Conservation (phyloP, 1,140 invertebrate genomes). For the Drosophila ambigua region DNA sequence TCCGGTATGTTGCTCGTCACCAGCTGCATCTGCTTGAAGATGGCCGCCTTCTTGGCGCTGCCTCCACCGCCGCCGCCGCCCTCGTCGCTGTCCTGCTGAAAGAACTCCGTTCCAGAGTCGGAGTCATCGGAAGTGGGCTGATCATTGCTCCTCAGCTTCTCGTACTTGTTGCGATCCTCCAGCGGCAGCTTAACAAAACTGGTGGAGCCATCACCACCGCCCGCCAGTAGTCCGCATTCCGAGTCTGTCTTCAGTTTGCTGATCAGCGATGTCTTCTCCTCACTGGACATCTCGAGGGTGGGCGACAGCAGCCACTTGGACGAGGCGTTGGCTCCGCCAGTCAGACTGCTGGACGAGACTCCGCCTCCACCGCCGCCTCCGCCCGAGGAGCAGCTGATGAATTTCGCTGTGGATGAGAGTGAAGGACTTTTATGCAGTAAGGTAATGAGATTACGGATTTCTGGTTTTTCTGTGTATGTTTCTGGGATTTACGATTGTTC, state of each 20-base stretch:
- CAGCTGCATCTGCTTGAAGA: conserved; percentile 85
- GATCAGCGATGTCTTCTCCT: conserved; percentile 81
- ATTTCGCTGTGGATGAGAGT: conserved; percentile 83
- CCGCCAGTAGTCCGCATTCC: conserved; percentile 42
- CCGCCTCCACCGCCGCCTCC: conserved; percentile 9
- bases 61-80: conserved; percentile 29
- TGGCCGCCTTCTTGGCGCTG: conserved; percentile 68
- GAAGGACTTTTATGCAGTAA: conserved; percentile 84
- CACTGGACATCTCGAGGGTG: conserved; percentile 75
- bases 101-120: conserved; percentile 74
- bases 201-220: conserved; percentile 13
- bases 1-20: conserved; percentile 85
- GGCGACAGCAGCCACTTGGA: conserved; percentile 82
- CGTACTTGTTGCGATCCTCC: conserved; percentile 91
- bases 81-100: conserved; percentile 72
- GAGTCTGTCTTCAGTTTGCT: conserved; percentile 74
- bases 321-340: conserved; percentile 52
- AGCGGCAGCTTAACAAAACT: conserved; percentile 87
- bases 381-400: conserved; percentile 64
- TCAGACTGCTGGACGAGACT: conserved; percentile 28
- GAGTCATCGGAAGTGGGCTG: conserved; percentile 87
- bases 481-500: neutral
- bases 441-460: conserved; percentile 77
- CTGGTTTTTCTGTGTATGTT: conserved; percentile 39
- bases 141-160: conserved; percentile 88